phyloP scores from a whole-genome alignment of 2,797 vertebrate genomes.

The Protonibea diacanthus region DNA sequence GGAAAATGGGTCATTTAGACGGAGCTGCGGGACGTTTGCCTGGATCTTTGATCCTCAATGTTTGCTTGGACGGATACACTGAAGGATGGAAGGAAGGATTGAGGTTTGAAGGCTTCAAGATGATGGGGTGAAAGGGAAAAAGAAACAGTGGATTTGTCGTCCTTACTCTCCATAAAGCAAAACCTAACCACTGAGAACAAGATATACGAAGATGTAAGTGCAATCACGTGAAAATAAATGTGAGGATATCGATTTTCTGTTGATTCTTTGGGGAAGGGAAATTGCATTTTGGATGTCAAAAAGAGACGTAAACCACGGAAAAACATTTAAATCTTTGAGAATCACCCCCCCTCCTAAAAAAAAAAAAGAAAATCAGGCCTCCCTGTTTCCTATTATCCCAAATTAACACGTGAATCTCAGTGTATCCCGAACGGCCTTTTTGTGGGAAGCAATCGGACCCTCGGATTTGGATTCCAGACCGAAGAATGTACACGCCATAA shows the following conservation, averaged over 20 bases:
- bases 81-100: constrained; percentile 45
- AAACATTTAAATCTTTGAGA: constrained; percentile 2
- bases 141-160: constrained; percentile 30
- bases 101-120: constrained; percentile 32
- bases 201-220: constrained; percentile 51
- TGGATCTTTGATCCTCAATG: constrained; percentile 33
- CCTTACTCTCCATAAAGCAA: constrained; percentile 28
- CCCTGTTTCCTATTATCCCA: neutral
- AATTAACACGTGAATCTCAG: constrained; percentile 10
- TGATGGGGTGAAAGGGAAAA: constrained; percentile 22
- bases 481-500: constrained; percentile 78
- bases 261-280: constrained; percentile 26
- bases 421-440: constrained; percentile 17
- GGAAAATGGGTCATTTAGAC: constrained; percentile 14
- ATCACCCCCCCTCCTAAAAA: neutral
- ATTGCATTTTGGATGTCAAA: constrained; percentile 28
- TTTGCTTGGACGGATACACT: constrained; percentile 41
- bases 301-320: constrained; percentile 11
- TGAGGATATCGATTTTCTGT: constrained; percentile 41
- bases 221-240: constrained; percentile 53
- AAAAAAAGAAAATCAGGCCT: neutral
- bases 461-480: constrained; percentile 70
- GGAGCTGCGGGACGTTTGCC: constrained; percentile 12
- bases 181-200: constrained; percentile 21
- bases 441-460: constrained; percentile 25